A percentile compares a stretch with the other conserved stretches of the same genome.
Evolutionary conservation across 2,113 vertebrate species (phyloP).

Genomic region (Asarcornis scutulata): DNA sequence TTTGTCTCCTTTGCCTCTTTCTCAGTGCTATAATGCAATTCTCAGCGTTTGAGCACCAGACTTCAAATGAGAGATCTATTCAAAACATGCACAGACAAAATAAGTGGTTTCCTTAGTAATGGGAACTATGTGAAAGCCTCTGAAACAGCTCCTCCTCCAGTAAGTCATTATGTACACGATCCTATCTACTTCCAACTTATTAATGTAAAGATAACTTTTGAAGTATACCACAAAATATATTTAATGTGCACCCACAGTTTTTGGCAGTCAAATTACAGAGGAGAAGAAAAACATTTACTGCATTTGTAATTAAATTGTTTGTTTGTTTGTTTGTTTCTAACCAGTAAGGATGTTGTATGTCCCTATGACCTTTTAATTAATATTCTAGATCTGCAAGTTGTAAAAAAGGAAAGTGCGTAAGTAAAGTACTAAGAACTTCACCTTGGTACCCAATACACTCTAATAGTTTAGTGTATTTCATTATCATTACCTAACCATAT

Average conservation of each 20-base stretch:
- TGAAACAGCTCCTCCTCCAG: slow-evolving; percentile 39
- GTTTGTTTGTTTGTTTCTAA: neutral
- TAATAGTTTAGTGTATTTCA: neutral
- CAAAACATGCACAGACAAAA: slow-evolving; percentile 78
- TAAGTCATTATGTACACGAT: slow-evolving; percentile 1
- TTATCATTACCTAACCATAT: neutral
- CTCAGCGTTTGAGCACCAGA: slow-evolving; percentile 76
- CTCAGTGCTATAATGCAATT: slow-evolving; percentile 61
- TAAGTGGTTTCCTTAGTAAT: slow-evolving; percentile 81
- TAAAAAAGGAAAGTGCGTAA: neutral
- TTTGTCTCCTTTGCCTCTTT: slow-evolving; percentile 65
- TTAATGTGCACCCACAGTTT: neutral
- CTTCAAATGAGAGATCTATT: slow-evolving; percentile 82
- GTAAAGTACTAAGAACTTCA: neutral
- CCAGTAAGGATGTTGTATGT: neutral
- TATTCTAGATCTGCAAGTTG: neutral
- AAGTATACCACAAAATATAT: neutral
- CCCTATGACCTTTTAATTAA: neutral
- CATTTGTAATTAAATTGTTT: neutral
- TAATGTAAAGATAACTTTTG: slow-evolving; percentile 15
- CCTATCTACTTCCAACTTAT: neutral
- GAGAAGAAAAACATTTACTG: neutral
- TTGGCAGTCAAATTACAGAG: neutral
- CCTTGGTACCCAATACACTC: neutral
- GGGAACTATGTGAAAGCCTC: slow-evolving; percentile 64